Evolutionary conservation across 2,797 vertebrate genomes (phyloP).

Genomic region (Bradypodion pumilum): DNA sequence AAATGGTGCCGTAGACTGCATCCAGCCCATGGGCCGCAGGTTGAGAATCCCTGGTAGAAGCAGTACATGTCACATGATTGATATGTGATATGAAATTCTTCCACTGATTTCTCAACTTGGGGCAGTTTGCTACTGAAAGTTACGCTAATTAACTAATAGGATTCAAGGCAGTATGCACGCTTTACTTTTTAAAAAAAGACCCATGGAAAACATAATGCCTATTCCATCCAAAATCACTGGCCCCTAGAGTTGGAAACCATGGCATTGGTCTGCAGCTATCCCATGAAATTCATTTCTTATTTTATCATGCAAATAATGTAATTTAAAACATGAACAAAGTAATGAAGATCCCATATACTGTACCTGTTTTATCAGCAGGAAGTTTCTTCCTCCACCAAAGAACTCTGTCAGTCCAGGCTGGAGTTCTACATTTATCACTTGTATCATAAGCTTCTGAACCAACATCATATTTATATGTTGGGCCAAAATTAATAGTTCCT

Average conservation of each 20-base stretch:
- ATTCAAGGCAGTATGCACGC: too few species aligned
- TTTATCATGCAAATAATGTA: neutral
- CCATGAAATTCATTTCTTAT: neutral
- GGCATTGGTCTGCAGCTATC: neutral
- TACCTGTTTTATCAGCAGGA: slow-evolving; percentile 77
- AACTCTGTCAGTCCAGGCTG: slow-evolving; percentile 83
- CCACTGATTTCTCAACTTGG: too few species aligned
- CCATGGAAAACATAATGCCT: neutral
- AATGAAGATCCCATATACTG: slow-evolving; percentile 34
- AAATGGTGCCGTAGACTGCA: too few species aligned
- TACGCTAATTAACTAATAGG: too few species aligned
- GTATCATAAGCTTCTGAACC: slow-evolving; percentile 82
- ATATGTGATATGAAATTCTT: too few species aligned
- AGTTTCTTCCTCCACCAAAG: slow-evolving; percentile 82
- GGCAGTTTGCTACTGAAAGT: too few species aligned
- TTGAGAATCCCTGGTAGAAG: too few species aligned
- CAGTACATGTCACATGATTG: neutral
- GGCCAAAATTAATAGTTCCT: slow-evolving; percentile 81
- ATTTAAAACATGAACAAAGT: neutral
- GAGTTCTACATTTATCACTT: slow-evolving; percentile 82
- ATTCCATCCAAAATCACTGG: neutral
- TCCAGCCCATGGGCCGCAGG: too few species aligned
- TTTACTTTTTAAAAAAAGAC: neutral
- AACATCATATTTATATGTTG: slow-evolving; percentile 82
- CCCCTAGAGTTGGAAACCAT: neutral